Conservation (phyloP, 37 sponge, comb jelly and placozoan species). For the Bolinopsis microptera region DNA sequence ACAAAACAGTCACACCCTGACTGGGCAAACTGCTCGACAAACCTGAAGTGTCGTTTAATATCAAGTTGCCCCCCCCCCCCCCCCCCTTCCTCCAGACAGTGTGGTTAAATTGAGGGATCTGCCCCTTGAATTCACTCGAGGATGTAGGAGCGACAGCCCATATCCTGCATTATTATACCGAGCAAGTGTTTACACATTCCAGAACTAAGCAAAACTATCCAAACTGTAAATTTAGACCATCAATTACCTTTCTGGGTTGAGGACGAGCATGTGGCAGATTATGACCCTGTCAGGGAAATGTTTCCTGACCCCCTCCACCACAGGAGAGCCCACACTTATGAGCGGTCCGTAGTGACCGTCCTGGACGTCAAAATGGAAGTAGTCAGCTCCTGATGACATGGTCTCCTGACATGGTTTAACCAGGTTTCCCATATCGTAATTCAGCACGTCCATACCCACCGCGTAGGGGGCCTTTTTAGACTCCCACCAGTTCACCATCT, state of each 20-base stretch:
- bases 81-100: too few species aligned
- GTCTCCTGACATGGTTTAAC: not conserved
- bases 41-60: not conserved
- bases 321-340: constrained; percentile 9
- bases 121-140: too few species aligned
- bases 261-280: constrained; percentile 26
- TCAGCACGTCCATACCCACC: not conserved
- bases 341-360: constrained; percentile 21
- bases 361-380: constrained; percentile 36
- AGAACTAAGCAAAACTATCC: too few species aligned
- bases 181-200: too few species aligned
- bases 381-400: not conserved
- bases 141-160: too few species aligned
- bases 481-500: constrained; percentile 15
- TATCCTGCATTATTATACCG: too few species aligned
- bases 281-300: not conserved
- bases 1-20: constrained; percentile 23
- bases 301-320: constrained; percentile 6
- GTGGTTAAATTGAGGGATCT: too few species aligned
- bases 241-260: not conserved
- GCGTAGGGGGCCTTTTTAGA: not conserved
- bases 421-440: constrained; percentile 30
- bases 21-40: constrained; percentile 7
- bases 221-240: too few species aligned
- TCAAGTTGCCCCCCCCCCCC: not conserved